Percentiles rank a stretch among this genome's conserved stretches.
Conservation (phyloP, 2,888 invertebrate species). For the Ommatoiulus sabulosus region DNA sequence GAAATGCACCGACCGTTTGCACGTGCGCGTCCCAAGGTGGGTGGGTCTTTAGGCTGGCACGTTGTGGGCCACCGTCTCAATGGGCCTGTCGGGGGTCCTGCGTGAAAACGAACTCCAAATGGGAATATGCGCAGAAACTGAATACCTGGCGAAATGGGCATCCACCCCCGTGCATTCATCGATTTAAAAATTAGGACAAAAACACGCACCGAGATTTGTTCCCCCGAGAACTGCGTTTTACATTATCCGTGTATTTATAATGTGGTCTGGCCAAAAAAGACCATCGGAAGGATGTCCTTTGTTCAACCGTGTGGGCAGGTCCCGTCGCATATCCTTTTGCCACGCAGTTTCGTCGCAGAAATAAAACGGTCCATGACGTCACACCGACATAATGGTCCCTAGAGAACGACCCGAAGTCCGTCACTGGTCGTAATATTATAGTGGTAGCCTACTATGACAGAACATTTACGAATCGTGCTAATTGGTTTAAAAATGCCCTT, state of each 20-base stretch:
- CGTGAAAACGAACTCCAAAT: background rate
- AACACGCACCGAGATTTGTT: background rate
- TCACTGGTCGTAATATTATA: no score
- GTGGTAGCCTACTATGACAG: no score
- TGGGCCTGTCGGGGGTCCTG: background rate
- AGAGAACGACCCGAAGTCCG: background rate
- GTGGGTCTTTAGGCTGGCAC: background rate
- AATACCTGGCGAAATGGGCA: background rate
- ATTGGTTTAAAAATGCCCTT: no score
- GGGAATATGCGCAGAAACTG: background rate
- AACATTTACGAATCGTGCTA: no score
- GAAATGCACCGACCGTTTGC: background rate
- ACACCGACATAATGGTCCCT: background rate
- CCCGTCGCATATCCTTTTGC: background rate
- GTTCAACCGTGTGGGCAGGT: background rate
- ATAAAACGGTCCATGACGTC: background rate
- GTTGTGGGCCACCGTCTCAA: background rate
- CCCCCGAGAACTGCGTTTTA: background rate
- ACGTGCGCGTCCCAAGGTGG: constrained; percentile 25
- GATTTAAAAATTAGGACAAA: background rate
- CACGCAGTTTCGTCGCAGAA: background rate
- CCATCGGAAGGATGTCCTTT: constrained; percentile 35
- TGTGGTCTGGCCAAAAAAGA: background rate
- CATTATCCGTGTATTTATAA: background rate
- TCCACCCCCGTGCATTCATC: constrained; percentile 9